Evolutionary conservation across 2,888 invertebrate genomes (phyloP).

Genomic region (Cynaeus angustus): DNA sequence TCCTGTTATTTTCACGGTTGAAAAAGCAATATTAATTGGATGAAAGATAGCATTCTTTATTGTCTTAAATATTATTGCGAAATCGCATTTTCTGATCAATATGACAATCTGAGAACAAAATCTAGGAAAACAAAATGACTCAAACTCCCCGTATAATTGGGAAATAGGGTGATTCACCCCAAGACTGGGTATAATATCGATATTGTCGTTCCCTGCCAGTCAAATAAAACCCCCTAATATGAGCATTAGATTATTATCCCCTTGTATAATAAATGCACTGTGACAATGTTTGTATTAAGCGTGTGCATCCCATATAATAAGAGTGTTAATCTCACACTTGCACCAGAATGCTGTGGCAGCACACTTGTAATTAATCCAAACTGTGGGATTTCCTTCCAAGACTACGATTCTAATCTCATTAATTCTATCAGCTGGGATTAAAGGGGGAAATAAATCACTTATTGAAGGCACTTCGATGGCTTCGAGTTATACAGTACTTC

Average conservation of each 20-base stretch:
- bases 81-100: conserved; percentile 41
- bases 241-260: conserved; percentile 59
- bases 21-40: conserved; percentile 15
- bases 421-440: conserved; percentile 26
- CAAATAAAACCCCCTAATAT: conserved; percentile 49
- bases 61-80: conserved; percentile 14
- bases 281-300: conserved; percentile 52
- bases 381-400: conserved; percentile 30
- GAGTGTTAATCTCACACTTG: conserved; percentile 44
- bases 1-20: conserved; percentile 14
- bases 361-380: conserved; percentile 27
- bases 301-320: conserved; percentile 46
- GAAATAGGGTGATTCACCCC: conserved; percentile 59
- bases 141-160: conserved; percentile 57
- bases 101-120: conserved; percentile 37
- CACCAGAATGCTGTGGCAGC: neutral
- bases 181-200: conserved; percentile 47
- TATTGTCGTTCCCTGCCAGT: conserved; percentile 45
- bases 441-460: conserved; percentile 35
- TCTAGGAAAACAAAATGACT: conserved; percentile 58
- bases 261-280: conserved; percentile 58
- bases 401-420: conserved; percentile 31
- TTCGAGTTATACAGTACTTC: conserved; percentile 3
- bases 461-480: conserved; percentile 37
- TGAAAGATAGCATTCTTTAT: neutral